A percentile compares a stretch with the other conserved stretches of the same genome.
phyloP scores from a whole-genome alignment of 2,888 invertebrate genomes.

The Acleris cristana region DNA sequence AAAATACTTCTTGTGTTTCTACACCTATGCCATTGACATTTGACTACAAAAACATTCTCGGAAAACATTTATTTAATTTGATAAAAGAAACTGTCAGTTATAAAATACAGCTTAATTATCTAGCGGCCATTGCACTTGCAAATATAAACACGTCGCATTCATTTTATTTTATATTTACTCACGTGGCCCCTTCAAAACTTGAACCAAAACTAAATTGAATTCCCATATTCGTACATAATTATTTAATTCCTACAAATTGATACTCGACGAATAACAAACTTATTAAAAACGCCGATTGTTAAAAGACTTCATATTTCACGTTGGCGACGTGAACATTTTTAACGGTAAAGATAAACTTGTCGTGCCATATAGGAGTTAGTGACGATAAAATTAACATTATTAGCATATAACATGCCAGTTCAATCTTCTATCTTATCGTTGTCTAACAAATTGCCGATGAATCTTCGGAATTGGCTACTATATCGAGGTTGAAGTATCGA shows the following conservation, averaged over 20 bases:
- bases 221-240: slow-evolving; percentile 1
- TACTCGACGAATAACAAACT: not conserved
- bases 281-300: not conserved
- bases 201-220: no score
- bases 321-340: not conserved
- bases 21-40: no score
- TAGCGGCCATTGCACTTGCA: slow-evolving; percentile 16
- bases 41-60: no score
- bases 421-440: slow-evolving; percentile 31
- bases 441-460: slow-evolving; percentile 25
- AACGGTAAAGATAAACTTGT: slow-evolving; percentile 22
- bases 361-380: slow-evolving; percentile 16
- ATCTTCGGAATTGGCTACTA: slow-evolving; percentile 23
- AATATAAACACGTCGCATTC: slow-evolving; percentile 10
- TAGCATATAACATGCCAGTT: slow-evolving; percentile 31
- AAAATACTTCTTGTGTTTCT: no score
- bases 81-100: not conserved
- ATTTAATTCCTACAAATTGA: slow-evolving; percentile 15
- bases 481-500: not conserved
- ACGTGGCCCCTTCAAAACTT: slow-evolving; percentile 10
- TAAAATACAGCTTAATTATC: not conserved
- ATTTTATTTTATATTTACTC: slow-evolving; percentile 25
- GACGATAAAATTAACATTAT: slow-evolving; percentile 36
- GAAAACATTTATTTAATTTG: no score
- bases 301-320: not conserved